Percentiles rank a stretch among this genome's conserved stretches.
These are phyloP conservation scores for Orientallactaga sibirica DNA, from an alignment of 2,797 vertebrate species.

Conservation along the genomic window DNA sequence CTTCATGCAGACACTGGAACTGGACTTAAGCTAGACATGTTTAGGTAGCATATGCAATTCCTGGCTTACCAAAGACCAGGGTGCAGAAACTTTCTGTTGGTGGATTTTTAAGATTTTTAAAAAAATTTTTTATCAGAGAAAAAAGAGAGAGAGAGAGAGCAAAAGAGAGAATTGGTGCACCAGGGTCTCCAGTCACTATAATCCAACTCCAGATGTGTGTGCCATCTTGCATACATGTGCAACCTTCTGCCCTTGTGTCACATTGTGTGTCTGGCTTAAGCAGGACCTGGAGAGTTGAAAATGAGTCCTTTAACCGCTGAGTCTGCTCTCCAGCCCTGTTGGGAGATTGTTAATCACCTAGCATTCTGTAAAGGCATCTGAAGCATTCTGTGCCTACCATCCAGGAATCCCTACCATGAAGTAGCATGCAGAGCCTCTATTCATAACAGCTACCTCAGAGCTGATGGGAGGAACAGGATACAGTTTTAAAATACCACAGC, in stretches of 20 bases:
- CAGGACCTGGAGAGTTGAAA: too few relatives aligned
- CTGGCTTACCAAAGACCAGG: neutral
- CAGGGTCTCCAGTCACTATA: too few relatives aligned
- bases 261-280: too few relatives aligned
- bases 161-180: too few relatives aligned
- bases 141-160: too few relatives aligned
- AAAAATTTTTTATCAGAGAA: too few relatives aligned
- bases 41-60: neutral
- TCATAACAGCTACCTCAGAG: neutral
- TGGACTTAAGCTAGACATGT: neutral
- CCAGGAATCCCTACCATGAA: neutral
- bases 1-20: neutral
- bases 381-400: neutral
- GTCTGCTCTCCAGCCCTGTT: too few relatives aligned
- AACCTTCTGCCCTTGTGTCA: too few relatives aligned
- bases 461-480: neutral
- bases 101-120: too few relatives aligned
- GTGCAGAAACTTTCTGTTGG: neutral
- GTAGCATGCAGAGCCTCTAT: neutral
- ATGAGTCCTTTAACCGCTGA: too few relatives aligned
- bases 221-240: too few relatives aligned
- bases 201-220: too few relatives aligned
- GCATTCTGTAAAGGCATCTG: neutral
- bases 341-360: neutral
- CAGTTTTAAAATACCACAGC: neutral